Evolutionary conservation across 1,140 invertebrate genomes (phyloP), one percentile per base, ranked within the genome.

Genomic region (Tachypleus tridentatus): DNA sequence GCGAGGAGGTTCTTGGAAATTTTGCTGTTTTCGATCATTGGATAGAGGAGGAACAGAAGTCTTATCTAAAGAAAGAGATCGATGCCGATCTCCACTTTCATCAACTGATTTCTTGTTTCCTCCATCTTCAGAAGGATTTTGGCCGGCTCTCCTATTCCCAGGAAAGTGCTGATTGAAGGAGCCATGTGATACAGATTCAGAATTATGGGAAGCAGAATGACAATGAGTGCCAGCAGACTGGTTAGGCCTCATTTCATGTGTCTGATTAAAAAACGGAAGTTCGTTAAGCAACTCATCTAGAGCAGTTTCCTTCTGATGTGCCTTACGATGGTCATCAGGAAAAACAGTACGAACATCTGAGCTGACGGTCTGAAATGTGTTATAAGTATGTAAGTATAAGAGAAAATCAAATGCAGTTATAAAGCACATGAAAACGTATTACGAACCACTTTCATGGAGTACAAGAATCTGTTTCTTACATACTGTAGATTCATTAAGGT

Each of bases 231-330:
- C 29, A 29, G 29, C 29, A 29, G 29, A 2, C 63, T 70, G 29
- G 29, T 29, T 29, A 29, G 29, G 29, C 29, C 29, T 29, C 29
- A 29, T 29, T 29, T 29, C 29, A 29, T 29, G 29, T 29, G 67
- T 64, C 11, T 69, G 66, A 4, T 72, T 64, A 63, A 90, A 89
- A 7, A 88, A 91, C 76, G 91, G 87, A 61, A 93, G 80, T 77
- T 93, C 90, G 75, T 92, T 89, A 89, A 93, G 77, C 87, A 93
- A 78, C 85, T 88, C 87, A 86, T 93, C 89, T 86, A 93, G 88
- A 85, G 89, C 87, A 85, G 90, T 92, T 85, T 91, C 88, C 82
- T 85, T 79, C 82, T 77, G 82, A 77, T 82, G 75, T 80, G 80
- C 69, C 64, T 57, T 66, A 29, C 54, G 63, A 60, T 59, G 58